Evolutionary conservation across 2,797 vertebrate genomes (phyloP), one percentile per base, ranked within the genome.

Genomic region (Acanthurus lineatus): DNA sequence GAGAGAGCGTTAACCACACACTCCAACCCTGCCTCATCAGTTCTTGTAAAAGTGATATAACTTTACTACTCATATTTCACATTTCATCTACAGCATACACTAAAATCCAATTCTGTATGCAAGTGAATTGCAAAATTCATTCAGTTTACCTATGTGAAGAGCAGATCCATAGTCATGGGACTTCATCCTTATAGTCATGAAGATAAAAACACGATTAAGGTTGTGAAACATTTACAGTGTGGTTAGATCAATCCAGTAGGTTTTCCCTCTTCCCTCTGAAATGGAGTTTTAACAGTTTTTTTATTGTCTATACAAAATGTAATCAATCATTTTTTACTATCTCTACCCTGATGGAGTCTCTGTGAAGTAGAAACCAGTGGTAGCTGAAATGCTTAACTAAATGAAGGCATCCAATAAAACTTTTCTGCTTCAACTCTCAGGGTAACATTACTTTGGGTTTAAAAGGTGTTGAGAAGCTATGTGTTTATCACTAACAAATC

Each of bases 401-500:
- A 60, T 59, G 6, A 49, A 58, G 38, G 11, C 42, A 47, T 48
- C 3, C 17, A 42, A 56, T 32, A 20, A 5, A 53, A n/a, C 15
- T 52, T 60, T 45, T 12, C 25, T 45, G 10, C 44, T 60, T 11
- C 14, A 28, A 60, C 15, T 35, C 14, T 62, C 10, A 20, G 3
- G 32, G 11, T n/a, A 22, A 58, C 49, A 40, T 42, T n/a, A 32
- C 1, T 20, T 51, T 44, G 17, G 14, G 54, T 73, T 62, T n/a
- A 42, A 77, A 75, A 52, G 57, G 62, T 76, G 76, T 70, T 22
- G 40, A 77, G 59, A 62, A 67, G 17, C 17, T 19, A 17, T 17
- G 16, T 70, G 35, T 81, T 81, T 76, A 67, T 90, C 54, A 61
- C 47, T 6, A 28, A 67, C 9, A 73, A 66, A 82, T 84, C 58